Conservation (phyloP, 2,797 vertebrate species). For the Brachyrhaphis roseni region DNA sequence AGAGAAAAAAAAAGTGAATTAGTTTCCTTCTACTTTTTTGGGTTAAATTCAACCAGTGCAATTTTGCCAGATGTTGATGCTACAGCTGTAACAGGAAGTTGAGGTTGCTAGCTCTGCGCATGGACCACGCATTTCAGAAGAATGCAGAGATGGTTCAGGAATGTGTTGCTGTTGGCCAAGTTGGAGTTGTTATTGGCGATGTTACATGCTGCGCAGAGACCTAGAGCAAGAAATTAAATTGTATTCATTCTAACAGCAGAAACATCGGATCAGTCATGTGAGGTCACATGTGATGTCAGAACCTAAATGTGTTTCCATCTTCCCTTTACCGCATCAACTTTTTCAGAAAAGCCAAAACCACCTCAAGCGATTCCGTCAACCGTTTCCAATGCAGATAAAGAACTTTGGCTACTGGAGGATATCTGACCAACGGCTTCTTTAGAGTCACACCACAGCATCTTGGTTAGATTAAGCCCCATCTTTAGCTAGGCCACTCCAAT, state of each 20-base stretch:
- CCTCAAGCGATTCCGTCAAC: no score
- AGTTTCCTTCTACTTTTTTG: neutral
- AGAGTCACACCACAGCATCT: neutral
- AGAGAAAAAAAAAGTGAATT: neutral
- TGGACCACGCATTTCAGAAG: neutral
- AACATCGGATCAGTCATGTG: neutral
- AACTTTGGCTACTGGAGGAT: neutral
- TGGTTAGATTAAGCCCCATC: neutral
- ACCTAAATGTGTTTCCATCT: neutral
- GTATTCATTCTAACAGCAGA: neutral
- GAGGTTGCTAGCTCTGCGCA: neutral
- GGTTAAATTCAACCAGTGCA: neutral
- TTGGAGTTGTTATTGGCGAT: neutral
- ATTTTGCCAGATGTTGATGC: neutral
- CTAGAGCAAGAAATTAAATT: neutral
- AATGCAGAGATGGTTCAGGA: neutral
- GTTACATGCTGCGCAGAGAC: neutral
- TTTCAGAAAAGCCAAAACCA: no score
- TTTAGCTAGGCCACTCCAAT: neutral
- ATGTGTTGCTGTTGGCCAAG: neutral
- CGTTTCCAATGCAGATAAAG: no score
- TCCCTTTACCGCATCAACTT: no score
- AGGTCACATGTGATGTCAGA: neutral
- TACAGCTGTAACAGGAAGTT: neutral
- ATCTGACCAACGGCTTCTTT: neutral